Conservation (phyloP, 2,797 vertebrate species). For the Schizothorax lantsangensis region DNA sequence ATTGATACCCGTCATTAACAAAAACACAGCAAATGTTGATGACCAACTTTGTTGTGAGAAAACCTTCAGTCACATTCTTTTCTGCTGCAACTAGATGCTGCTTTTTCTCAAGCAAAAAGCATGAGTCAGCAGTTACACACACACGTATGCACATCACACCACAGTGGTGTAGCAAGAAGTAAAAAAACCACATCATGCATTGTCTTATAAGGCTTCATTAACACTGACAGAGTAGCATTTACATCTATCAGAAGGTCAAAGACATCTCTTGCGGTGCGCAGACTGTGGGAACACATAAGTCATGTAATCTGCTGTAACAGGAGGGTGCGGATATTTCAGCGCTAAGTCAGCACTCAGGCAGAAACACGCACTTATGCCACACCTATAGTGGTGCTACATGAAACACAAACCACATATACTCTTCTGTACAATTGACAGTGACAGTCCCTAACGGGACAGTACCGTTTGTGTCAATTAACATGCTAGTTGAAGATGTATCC, state of each 20-base stretch:
- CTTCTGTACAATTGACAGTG: neutral
- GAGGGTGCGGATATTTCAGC: neutral
- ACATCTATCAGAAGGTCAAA: neutral
- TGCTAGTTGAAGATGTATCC: neutral
- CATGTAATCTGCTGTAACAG: neutral
- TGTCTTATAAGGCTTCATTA: conserved; percentile 12
- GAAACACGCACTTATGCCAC: neutral
- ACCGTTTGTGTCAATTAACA: neutral
- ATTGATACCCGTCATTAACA: too few relatives aligned
- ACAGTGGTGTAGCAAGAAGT: neutral
- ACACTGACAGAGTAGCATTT: neutral
- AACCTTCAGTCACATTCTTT: neutral
- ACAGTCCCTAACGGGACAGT: neutral
- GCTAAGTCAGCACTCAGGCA: conserved; percentile 44
- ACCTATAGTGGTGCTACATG: neutral
- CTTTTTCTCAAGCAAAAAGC: neutral
- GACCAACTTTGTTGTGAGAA: neutral
- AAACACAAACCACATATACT: conserved; percentile 46
- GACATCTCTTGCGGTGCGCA: neutral
- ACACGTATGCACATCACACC: neutral
- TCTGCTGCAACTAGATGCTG: neutral
- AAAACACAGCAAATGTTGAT: neutral
- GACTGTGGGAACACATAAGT: conserved; percentile 20
- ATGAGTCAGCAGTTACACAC: conserved; percentile 41
- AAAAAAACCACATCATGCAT: conserved; percentile 31